Percentiles rank a stretch among this genome's conserved stretches.
These are phyloP conservation scores for Acipenser oxyrinchus DNA, from an alignment of 2,797 vertebrate species.

Conservation along the genomic window DNA sequence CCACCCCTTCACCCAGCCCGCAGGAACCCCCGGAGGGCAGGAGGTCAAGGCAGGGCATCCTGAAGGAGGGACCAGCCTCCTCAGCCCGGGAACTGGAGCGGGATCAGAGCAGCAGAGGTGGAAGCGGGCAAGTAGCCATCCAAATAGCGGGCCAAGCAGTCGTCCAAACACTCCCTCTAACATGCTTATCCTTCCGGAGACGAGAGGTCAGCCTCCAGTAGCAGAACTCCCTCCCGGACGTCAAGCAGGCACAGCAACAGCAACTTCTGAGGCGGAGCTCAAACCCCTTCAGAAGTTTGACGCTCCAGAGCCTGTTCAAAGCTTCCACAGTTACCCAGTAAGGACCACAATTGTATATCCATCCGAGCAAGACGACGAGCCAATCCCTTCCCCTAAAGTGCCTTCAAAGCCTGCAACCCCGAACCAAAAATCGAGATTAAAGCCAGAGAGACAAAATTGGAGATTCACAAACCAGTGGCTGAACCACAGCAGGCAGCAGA, in stretches of 20 bases:
- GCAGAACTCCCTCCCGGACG: constrained; percentile 45
- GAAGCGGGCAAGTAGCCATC: constrained; percentile 47
- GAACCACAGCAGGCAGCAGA: background rate
- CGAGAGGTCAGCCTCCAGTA: constrained; percentile 26
- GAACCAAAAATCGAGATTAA: constrained; percentile 52
- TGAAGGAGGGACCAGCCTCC: constrained; percentile 51
- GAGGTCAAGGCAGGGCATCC: constrained; percentile 41
- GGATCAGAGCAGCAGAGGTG: constrained; percentile 49
- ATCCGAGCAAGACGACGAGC: constrained; percentile 53
- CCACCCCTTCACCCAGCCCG: constrained; percentile 69
- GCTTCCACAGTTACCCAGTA: constrained; percentile 61
- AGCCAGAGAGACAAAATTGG: constrained; percentile 14
- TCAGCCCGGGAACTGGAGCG: constrained; percentile 67
- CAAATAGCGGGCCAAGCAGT: constrained; percentile 58
- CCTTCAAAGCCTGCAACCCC: constrained; percentile 41
- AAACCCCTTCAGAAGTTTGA: constrained; percentile 71
- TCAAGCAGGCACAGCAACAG: constrained; percentile 48
- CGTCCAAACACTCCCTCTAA: constrained; percentile 59
- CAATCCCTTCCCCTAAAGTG: constrained; percentile 37
- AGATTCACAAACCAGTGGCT: constrained; percentile 17
- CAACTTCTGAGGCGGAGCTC: constrained; percentile 73
- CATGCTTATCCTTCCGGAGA: constrained; percentile 16
- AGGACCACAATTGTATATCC: constrained; percentile 62
- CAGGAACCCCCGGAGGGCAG: constrained; percentile 52
- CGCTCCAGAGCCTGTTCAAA: constrained; percentile 41